A percentile compares a stretch with the other conserved stretches of the same genome.
phyloP scores from a whole-genome alignment of 2,797 vertebrate species.

The Serranus cabrilla region DNA sequence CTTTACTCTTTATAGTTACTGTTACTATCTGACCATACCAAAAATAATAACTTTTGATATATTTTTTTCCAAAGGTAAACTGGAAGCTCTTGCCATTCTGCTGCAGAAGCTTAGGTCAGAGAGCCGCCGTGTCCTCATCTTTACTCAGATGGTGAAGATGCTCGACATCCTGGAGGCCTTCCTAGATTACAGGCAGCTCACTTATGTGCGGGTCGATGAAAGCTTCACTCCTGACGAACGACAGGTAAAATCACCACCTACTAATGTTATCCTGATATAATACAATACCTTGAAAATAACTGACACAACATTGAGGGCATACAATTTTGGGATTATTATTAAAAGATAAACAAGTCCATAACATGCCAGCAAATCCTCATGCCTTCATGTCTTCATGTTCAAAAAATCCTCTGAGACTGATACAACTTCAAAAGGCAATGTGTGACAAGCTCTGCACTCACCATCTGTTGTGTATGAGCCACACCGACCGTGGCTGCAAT shows the following conservation, averaged over 20 bases:
- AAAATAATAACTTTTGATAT: not conserved
- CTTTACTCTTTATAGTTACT: not conserved
- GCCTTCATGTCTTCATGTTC: too few relatives aligned
- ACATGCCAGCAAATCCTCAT: too few relatives aligned
- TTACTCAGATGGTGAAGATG: slow-evolving; percentile 93
- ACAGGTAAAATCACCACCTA: slow-evolving; percentile 83
- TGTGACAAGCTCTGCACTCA: too few relatives aligned
- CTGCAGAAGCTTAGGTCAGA: slow-evolving; percentile 94
- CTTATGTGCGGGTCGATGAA: slow-evolving; percentile 94
- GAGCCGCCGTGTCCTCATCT: slow-evolving; percentile 93
- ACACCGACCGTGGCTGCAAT: too few relatives aligned
- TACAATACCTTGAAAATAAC: too few relatives aligned
- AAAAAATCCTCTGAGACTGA: too few relatives aligned
- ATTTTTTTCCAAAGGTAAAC: slow-evolving; percentile 87
- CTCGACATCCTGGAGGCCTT: slow-evolving; percentile 92
- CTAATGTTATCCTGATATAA: too few relatives aligned
- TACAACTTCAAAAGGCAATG: too few relatives aligned
- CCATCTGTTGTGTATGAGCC: too few relatives aligned
- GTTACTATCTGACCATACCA: not conserved
- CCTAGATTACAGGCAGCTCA: slow-evolving; percentile 92
- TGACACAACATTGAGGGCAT: too few relatives aligned
- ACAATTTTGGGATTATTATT: too few relatives aligned
- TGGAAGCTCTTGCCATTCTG: slow-evolving; percentile 94
- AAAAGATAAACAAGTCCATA: too few relatives aligned
- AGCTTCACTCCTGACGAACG: slow-evolving; percentile 91